A percentile compares a stretch with the other conserved stretches of the same genome.
These are phyloP conservation scores for Megalops cyprinoides DNA, from an alignment of 2,797 vertebrate species.

Conservation along the genomic window DNA sequence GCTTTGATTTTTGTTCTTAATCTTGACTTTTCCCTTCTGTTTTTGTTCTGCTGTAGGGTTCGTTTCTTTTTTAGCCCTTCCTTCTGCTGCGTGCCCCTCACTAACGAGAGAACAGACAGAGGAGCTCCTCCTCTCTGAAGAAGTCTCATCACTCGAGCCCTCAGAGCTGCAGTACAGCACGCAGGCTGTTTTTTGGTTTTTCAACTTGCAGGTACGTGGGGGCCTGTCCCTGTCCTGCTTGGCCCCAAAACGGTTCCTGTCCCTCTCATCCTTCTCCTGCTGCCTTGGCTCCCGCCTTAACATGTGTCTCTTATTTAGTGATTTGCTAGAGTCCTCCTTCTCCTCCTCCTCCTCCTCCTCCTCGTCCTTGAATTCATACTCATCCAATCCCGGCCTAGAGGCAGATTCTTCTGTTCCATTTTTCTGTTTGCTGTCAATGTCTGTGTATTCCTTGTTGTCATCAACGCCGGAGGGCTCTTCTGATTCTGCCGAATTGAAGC, in stretches of 20 bases:
- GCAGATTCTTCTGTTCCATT: constrained; percentile 79
- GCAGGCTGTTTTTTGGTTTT: constrained; percentile 86
- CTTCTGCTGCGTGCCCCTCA: constrained; percentile 81
- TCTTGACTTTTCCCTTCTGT: constrained; percentile 95
- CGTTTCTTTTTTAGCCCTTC: constrained; percentile 84
- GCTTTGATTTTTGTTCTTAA: constrained; percentile 92
- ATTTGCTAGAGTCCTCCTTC: constrained; percentile 89
- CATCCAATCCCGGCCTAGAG: constrained; percentile 84
- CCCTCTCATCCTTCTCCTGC: constrained; percentile 84
- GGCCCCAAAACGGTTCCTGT: constrained; percentile 79
- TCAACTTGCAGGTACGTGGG: constrained; percentile 73
- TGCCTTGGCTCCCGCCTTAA: constrained; percentile 87
- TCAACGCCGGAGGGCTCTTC: constrained; percentile 96
- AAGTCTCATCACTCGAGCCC: constrained; percentile 90
- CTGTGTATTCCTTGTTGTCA: constrained; percentile 89
- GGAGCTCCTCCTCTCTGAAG: constrained; percentile 83
- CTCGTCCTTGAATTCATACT: constrained; percentile 98
- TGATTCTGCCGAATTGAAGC: constrained; percentile 79
- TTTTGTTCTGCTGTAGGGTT: constrained; percentile 79
- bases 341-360: constrained; percentile 91
- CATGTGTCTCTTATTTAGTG: constrained; percentile 87
- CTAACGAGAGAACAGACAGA: constrained; percentile 76
- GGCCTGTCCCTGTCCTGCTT: constrained; percentile 81
- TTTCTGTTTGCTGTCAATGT: constrained; percentile 82
- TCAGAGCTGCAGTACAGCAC: constrained; percentile 90